Conservation (phyloP, 2,113 vertebrate genomes). For the Hiodon tergisus region DNA sequence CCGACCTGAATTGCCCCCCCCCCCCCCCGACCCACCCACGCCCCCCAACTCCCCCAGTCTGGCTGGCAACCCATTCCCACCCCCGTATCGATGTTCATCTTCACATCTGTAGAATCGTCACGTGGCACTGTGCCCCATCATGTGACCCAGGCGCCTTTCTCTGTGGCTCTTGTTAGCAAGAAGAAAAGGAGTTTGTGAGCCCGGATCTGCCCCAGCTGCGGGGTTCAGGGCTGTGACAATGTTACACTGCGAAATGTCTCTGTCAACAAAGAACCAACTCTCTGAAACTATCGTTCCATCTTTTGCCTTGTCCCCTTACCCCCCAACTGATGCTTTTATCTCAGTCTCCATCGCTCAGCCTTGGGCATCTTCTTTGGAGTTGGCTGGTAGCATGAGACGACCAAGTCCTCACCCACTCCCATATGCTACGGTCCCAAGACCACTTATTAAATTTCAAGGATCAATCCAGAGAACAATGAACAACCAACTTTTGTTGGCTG, state of each 20-base stretch:
- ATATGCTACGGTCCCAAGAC: conserved; percentile 30
- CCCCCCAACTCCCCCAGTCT: neutral
- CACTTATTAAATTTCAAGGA: conserved; percentile 21
- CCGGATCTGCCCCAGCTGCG: conserved; percentile 42
- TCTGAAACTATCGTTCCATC: conserved; percentile 20
- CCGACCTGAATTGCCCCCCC: conserved; percentile 8
- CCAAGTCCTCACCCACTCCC: conserved; percentile 17
- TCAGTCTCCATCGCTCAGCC: neutral
- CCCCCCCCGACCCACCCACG: conserved; percentile 19
- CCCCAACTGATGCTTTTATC: conserved; percentile 11
- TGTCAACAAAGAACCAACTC: conserved; percentile 29
- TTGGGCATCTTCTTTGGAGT: conserved; percentile 2
- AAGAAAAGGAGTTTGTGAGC: conserved; percentile 53
- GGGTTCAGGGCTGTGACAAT: conserved; percentile 6
- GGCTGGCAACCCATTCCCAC: too few species aligned
- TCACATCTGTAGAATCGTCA: conserved; percentile 66
- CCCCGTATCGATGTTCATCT: conserved; percentile 16
- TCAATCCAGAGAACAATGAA: conserved; percentile 27
- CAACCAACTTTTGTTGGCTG: neutral
- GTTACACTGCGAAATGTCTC: neutral
- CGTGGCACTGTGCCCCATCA: conserved; percentile 50
- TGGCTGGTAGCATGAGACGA: neutral
- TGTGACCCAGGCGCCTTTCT: conserved; percentile 46
- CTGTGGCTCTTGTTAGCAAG: conserved; percentile 38
- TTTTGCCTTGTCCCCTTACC: conserved; percentile 7